Evolutionary conservation across 1,140 invertebrate species (phyloP).

Genomic region (Leptonema lineaticorne): DNA sequence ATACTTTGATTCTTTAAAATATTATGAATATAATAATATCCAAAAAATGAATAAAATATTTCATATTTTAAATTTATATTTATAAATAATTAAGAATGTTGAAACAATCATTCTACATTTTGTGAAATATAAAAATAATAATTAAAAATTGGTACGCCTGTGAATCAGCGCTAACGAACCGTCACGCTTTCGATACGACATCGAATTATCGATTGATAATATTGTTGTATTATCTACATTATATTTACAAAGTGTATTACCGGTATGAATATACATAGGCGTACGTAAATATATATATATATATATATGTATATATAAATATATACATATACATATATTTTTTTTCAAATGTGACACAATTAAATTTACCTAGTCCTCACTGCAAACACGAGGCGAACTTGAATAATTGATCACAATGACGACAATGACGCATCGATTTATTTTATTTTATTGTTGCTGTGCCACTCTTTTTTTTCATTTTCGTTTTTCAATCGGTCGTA

Average conservation of each 20-base stretch:
- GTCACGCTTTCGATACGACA: constrained; percentile 29
- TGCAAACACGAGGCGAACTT: constrained; percentile 23
- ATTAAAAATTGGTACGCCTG: constrained; percentile 22
- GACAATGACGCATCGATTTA: constrained; percentile 36
- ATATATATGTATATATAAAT: neutral
- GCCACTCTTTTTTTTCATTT: too few relatives aligned
- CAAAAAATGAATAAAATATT: neutral
- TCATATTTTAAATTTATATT: neutral
- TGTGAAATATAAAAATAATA: neutral
- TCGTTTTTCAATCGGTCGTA: constrained; percentile 6
- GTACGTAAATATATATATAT: too few relatives aligned
- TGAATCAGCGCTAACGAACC: too few relatives aligned
- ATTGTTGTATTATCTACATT: constrained; percentile 39
- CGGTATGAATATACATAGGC: neutral
- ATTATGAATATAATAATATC: too few relatives aligned
- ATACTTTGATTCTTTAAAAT: too few relatives aligned
- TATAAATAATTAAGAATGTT: neutral
- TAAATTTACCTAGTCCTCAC: constrained; percentile 24
- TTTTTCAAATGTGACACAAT: constrained; percentile 34
- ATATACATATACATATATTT: neutral
- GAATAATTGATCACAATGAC: constrained; percentile 38
- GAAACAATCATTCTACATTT: neutral
- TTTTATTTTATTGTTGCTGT: constrained; percentile 21
- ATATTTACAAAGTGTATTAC: constrained; percentile 24
- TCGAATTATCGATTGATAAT: constrained; percentile 40